A percentile compares a stretch with the other conserved stretches of the same genome.
Evolutionary conservation across 2,797 vertebrate genomes (phyloP).

Genomic region (Sebastes cheni): DNA sequence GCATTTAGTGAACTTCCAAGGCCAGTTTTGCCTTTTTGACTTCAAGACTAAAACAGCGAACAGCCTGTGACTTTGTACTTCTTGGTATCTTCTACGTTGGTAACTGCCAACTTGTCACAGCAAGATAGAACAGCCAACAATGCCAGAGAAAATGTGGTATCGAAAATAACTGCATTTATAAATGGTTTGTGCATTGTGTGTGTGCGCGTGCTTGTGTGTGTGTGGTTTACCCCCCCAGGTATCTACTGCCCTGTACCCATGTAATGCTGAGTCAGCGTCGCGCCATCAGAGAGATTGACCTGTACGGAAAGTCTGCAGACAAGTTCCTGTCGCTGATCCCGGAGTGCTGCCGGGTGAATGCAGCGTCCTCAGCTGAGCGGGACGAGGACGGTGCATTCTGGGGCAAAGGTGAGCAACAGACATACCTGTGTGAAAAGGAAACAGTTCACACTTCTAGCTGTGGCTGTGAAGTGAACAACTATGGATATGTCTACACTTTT

Average conservation of each 20-base stretch:
- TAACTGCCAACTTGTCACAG: not conserved
- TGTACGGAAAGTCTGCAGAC: slow-evolving; percentile 92
- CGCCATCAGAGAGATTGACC: slow-evolving; percentile 92
- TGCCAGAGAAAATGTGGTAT: not conserved
- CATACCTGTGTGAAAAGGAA: not conserved
- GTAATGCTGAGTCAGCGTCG: slow-evolving; percentile 97
- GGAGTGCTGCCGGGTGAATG: slow-evolving; percentile 87
- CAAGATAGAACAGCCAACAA: not conserved
- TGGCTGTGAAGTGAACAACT: not conserved
- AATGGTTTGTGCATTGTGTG: not conserved
- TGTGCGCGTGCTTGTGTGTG: not conserved
- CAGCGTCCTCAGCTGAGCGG: slow-evolving; percentile 70
- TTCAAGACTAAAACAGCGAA: not conserved
- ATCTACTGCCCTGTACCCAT: slow-evolving; percentile 96
- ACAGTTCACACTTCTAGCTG: not conserved
- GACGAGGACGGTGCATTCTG: slow-evolving; percentile 87
- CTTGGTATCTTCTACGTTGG: not conserved
- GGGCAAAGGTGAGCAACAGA: slow-evolving; percentile 85
- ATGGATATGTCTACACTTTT: not conserved
- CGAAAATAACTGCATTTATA: not conserved
- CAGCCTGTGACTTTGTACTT: not conserved
- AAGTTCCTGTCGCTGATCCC: slow-evolving; percentile 97
- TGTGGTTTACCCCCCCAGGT: slow-evolving; percentile 77
- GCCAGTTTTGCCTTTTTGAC: not conserved
- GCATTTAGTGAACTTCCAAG: not conserved